Conservation (phyloP, 2,888 invertebrate species). For the Athalia cordata region DNA sequence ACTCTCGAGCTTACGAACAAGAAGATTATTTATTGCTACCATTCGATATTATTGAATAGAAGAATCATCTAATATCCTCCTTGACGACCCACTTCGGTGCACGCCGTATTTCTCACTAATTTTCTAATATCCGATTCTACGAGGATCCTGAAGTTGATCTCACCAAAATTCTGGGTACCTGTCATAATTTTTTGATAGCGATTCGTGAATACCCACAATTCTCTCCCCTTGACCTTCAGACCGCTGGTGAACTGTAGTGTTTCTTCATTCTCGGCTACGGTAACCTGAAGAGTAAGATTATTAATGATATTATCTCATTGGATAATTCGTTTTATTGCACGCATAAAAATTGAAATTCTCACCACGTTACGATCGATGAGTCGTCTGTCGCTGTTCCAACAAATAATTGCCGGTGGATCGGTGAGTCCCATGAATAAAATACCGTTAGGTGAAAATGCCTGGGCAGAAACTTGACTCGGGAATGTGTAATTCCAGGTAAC, state of each 20-base stretch:
- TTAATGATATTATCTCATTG: neutral
- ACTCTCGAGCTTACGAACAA: too few species aligned
- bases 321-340: neutral
- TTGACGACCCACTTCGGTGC: neutral
- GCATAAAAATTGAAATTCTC: conserved; percentile 22
- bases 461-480: conserved; percentile 60
- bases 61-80: neutral
- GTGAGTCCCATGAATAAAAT: conserved; percentile 68
- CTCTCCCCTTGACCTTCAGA: conserved; percentile 80
- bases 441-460: conserved; percentile 67
- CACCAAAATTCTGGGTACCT: conserved; percentile 75
- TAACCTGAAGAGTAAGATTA: conserved; percentile 50
- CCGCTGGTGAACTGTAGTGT: conserved; percentile 85
- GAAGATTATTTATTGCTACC: neutral
- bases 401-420: conserved; percentile 64
- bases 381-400: conserved; percentile 64
- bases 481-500: conserved; percentile 49
- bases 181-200: conserved; percentile 81
- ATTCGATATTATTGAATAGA: neutral
- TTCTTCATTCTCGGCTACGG: conserved; percentile 76
- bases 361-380: conserved; percentile 60
- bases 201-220: conserved; percentile 81
- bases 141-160: conserved; percentile 82
- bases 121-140: conserved; percentile 72
- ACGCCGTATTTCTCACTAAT: neutral